Evolutionary conservation across 2,888 invertebrate genomes (phyloP), one percentile per base, ranked within the genome.

Genomic region (Troides oblongomaculatus): DNA sequence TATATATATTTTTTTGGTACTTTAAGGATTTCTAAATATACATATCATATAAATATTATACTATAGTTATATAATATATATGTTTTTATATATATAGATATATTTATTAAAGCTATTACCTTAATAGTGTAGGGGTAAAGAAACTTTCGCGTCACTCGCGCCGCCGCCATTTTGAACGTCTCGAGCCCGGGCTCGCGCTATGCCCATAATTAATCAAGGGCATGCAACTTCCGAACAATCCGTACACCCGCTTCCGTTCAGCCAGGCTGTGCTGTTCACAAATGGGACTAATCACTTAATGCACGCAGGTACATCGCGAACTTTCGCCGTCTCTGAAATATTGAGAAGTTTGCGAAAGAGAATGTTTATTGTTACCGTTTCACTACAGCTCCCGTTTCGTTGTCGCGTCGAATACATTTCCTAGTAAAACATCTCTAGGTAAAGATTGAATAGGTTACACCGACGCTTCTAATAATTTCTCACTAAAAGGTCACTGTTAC

Each of bases 211-310:
- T 80, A 75, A 74, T 75, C 77, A 77, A 83, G 80, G 78, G 78
- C 78, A 78, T 77, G 71, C 66, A 65, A 72, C 64, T 72, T 64
- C 46, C 36, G 23, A 76, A 75, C 76, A 76, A 76, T 74, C 66
- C 69, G 69, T 64, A 70, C 67, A 70, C 66, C 70, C 74, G 71
- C 62, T 78, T 77, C 73, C 71, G 73, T 73, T 67, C 72, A 71
- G 68, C 62, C 59, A 81, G 82, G 83, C 85, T 89, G 89, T 89
- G 89, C 83, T 83, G 78, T 84, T 88, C 81, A 72, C 89, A 89
- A 89, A 90, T 89, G 89, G 85, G 82, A 89, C 89, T 89, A 90
- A 90, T 90, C 89, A 88, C 88, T 89, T 88, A 89, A 88, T 84
- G 85, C 89, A 88, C 86, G 87, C 87, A 81, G 81, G 82, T 78